Conservation (phyloP, 2,888 invertebrate species). For the Hymenopus coronatus region DNA sequence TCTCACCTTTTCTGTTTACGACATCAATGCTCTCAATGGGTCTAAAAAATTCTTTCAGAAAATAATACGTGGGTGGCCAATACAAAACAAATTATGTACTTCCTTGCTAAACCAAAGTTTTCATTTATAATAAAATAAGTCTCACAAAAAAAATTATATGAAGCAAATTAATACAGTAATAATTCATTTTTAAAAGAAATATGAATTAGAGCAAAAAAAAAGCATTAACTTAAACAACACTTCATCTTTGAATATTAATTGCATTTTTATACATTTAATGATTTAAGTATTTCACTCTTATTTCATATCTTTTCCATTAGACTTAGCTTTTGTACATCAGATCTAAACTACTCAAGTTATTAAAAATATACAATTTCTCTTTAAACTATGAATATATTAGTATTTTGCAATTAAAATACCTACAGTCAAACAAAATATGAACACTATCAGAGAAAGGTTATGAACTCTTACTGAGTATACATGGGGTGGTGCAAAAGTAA, state of each 20-base stretch:
- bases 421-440: not conserved
- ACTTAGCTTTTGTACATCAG: too few relatives aligned
- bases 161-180: not conserved
- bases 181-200: not conserved
- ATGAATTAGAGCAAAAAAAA: not conserved
- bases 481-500: too few relatives aligned
- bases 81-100: not conserved
- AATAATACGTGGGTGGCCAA: conserved; percentile 11
- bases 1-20: not conserved
- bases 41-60: conserved; percentile 7
- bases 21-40: not conserved
- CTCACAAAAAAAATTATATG: not conserved
- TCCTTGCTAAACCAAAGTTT: not conserved
- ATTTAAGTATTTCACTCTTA: too few relatives aligned
- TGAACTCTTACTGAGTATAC: not conserved
- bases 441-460: not conserved
- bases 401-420: too few relatives aligned
- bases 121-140: not conserved
- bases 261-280: too few relatives aligned
- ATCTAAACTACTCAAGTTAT: too few relatives aligned
- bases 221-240: not conserved
- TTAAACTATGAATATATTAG: too few relatives aligned
- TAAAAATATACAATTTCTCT: too few relatives aligned
- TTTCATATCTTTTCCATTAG: too few relatives aligned
- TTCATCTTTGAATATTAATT: not conserved